Percentiles rank a stretch among this genome's conserved stretches.
These are phyloP conservation scores for Sinhomidia bicolor DNA, from an alignment of 2,888 invertebrate genomes.

Conservation along the genomic window DNA sequence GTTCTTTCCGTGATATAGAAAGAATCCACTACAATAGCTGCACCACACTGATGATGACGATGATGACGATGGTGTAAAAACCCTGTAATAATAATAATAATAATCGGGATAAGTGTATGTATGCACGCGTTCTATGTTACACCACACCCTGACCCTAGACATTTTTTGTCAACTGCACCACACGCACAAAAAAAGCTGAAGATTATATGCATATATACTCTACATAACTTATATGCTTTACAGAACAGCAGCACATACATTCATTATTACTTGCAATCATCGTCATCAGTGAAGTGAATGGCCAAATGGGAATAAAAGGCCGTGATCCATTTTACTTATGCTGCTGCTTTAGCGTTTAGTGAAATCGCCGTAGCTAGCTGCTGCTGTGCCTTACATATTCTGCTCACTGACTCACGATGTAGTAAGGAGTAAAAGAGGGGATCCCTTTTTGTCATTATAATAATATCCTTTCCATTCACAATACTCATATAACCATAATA, in stretches of 20 bases:
- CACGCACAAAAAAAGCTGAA: constrained; percentile 7
- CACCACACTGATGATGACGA: not conserved
- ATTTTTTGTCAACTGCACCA: constrained; percentile 63
- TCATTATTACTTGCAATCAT: constrained; percentile 47
- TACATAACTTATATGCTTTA: too few relatives aligned
- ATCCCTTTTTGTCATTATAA: constrained; percentile 48
- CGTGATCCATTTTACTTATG: constrained; percentile 70
- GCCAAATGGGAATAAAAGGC: constrained; percentile 70
- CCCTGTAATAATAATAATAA: constrained; percentile 45
- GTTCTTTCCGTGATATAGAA: too few relatives aligned
- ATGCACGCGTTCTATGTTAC: constrained; percentile 69
- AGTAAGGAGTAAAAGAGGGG: not conserved
- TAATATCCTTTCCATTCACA: constrained; percentile 16
- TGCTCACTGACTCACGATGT: not conserved
- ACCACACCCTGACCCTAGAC: constrained; percentile 69
- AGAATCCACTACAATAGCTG: too few relatives aligned
- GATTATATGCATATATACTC: not conserved
- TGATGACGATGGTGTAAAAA: constrained; percentile 53
- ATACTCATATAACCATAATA: not conserved
- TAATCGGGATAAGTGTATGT: constrained; percentile 59
- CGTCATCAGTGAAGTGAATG: constrained; percentile 46
- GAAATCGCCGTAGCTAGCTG: too few relatives aligned
- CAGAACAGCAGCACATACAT: not conserved
- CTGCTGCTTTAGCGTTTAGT: too few relatives aligned
- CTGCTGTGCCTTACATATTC: not conserved